Base-by-base conservation (phyloP, 2,888 invertebrate species). In the Trachelus iudaicus region DNA sequence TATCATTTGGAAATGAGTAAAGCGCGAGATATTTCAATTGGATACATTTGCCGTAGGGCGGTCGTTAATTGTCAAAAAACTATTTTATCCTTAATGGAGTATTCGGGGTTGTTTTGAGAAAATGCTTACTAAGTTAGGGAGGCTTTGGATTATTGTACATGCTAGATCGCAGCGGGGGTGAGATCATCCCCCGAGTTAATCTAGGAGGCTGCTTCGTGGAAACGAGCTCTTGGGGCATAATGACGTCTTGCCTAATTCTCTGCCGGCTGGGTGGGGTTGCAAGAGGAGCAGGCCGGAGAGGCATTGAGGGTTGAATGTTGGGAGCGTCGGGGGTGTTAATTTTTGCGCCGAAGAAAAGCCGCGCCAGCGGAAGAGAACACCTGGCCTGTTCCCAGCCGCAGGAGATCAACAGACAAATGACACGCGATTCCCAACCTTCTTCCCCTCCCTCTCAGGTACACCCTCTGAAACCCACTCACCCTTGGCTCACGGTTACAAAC, bases 341-440 rank as follows among this genome's bases (percentile, higher is more conserved):
- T 90, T 89, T 90, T 88, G 82, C 87, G 86, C 85, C 83, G 79
- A 87, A 85, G 88, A 88, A 90, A 89, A 89, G 86, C 86, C 80
- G 79, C 80, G 83, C 79, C 79, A 82, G 81, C 80, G 71, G 81
- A 80, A 83, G 81, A 83, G 82, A 82, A 82, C 89, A 89, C 88
- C 89, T 89, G 89, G 86, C 79, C 79, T 74, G 82, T 89, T 89
- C 89, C 85, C 89, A 88, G 86, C 88, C 83, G 80, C 87, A 80
- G 87, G 89, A 88, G 90, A 90, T 91, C 90, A 90, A 91, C 90
- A 89, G 88, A 90, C 91, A 89, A 90, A 91, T 90, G 91, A 90
- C 91, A 91, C 91, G 91, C 91, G 91, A 91, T 91, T 91, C 87
- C 79, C 84, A 74, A 78, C 79, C 81, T 83, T 84, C 76, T 85